phyloP scores from a whole-genome alignment of 2,113 vertebrate species.

The Nanorana parkeri region DNA sequence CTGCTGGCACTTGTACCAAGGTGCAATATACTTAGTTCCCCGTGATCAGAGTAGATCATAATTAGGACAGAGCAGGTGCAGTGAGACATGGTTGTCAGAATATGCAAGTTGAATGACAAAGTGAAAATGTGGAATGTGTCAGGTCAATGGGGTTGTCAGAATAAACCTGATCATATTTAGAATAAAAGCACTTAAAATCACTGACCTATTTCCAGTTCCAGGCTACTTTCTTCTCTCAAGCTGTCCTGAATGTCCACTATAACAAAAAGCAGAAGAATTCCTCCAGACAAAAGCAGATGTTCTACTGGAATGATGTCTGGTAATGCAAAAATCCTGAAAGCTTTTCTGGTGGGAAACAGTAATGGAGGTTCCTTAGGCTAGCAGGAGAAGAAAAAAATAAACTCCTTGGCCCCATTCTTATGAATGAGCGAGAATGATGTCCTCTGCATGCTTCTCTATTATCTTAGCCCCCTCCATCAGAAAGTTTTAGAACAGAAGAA shows the following conservation, averaged over 20 bases:
- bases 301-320: background rate
- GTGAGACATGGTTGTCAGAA: no score
- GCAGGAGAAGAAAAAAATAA: background rate
- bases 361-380: background rate
- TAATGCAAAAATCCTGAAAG: background rate
- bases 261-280: background rate
- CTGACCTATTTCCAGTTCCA: background rate
- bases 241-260: background rate
- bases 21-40: no score
- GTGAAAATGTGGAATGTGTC: no score
- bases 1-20: no score
- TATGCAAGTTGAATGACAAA: no score
- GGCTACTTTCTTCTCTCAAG: background rate
- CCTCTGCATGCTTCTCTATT: background rate
- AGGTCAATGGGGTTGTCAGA: no score
- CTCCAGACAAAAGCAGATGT: background rate
- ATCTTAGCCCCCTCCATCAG: constrained; percentile 5
- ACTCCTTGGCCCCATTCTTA: background rate
- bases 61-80: no score
- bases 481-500: constrained; percentile 9
- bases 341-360: background rate
- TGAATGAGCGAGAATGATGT: constrained; percentile 3
- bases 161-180: no score
- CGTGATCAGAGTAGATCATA: no score
- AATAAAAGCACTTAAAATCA: background rate